Evolutionary conservation across 2,888 invertebrate species (phyloP).

Genomic region (Aspidiotus destructor): DNA sequence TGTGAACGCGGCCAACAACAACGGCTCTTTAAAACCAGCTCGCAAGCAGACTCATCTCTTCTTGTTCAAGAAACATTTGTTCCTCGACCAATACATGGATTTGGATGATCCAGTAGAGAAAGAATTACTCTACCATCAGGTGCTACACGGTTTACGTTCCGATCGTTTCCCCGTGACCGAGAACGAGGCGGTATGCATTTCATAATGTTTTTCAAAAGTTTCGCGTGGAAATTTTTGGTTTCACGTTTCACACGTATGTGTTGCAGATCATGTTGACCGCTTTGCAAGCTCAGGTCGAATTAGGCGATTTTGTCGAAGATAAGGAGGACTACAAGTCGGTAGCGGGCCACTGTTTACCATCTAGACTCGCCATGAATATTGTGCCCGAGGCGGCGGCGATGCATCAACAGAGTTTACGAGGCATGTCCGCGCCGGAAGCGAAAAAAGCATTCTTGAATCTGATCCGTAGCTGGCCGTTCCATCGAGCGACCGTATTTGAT

Average conservation of each 20-base stretch:
- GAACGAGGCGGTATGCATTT: slow-evolving; percentile 72
- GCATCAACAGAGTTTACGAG: slow-evolving; percentile 81
- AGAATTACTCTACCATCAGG: slow-evolving; percentile 86
- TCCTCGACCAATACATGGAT: slow-evolving; percentile 69
- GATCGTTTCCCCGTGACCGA: slow-evolving; percentile 87
- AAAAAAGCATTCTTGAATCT: slow-evolving; percentile 87
- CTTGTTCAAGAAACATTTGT: slow-evolving; percentile 72
- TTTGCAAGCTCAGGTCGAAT: slow-evolving; percentile 82
- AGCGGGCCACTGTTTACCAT: slow-evolving; percentile 71
- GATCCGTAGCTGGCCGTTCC: slow-evolving; percentile 86
- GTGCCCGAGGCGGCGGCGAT: slow-evolving; percentile 76
- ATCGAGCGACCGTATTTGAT: slow-evolving; percentile 86
- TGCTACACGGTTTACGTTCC: slow-evolving; percentile 77
- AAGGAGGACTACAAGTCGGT: slow-evolving; percentile 55
- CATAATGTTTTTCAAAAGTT: slow-evolving; percentile 37
- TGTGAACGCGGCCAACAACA: slow-evolving; percentile 50
- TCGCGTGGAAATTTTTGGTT: neutral
- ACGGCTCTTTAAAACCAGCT: slow-evolving; percentile 40
- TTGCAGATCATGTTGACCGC: slow-evolving; percentile 83
- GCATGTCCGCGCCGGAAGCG: slow-evolving; percentile 75
- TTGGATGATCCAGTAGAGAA: slow-evolving; percentile 80
- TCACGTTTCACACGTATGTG: neutral
- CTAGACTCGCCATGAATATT: slow-evolving; percentile 65
- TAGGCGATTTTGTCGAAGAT: slow-evolving; percentile 67
- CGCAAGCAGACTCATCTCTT: slow-evolving; percentile 50